Conservation (phyloP, 1,140 invertebrate species). For the Ostrea edulis region DNA sequence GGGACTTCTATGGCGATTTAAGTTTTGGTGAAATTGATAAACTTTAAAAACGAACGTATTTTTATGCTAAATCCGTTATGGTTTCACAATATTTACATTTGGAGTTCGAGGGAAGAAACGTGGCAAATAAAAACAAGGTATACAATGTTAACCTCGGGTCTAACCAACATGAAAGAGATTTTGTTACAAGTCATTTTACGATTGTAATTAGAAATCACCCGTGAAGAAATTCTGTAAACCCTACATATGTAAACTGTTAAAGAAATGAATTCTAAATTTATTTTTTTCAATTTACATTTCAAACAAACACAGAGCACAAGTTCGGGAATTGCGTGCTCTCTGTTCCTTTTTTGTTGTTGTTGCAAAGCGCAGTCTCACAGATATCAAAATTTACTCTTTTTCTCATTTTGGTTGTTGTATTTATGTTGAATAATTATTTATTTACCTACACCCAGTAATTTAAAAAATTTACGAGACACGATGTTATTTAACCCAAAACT, state of each 20-base stretch:
- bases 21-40: slow-evolving; percentile 33
- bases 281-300: too few relatives aligned
- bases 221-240: not conserved
- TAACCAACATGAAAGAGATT: slow-evolving; percentile 3
- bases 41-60: slow-evolving; percentile 29
- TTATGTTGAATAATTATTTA: too few relatives aligned
- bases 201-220: not conserved
- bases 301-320: too few relatives aligned
- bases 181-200: not conserved
- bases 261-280: not conserved
- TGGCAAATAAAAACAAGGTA: not conserved
- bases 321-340: too few relatives aligned
- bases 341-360: too few relatives aligned
- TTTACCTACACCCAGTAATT: too few relatives aligned
- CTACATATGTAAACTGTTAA: not conserved
- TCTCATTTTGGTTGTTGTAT: too few relatives aligned
- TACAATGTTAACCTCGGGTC: not conserved
- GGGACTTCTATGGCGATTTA: slow-evolving; percentile 2
- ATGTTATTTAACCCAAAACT: too few relatives aligned
- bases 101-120: slow-evolving; percentile 27
- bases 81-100: slow-evolving; percentile 38
- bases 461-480: too few relatives aligned
- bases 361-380: too few relatives aligned
- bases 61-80: slow-evolving; percentile 26
- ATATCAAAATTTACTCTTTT: too few relatives aligned